Evolutionary conservation across 2,113 vertebrate genomes (phyloP), one percentile per base, ranked within the genome.

Genomic region (Oncorhynchus gorbuscha): DNA sequence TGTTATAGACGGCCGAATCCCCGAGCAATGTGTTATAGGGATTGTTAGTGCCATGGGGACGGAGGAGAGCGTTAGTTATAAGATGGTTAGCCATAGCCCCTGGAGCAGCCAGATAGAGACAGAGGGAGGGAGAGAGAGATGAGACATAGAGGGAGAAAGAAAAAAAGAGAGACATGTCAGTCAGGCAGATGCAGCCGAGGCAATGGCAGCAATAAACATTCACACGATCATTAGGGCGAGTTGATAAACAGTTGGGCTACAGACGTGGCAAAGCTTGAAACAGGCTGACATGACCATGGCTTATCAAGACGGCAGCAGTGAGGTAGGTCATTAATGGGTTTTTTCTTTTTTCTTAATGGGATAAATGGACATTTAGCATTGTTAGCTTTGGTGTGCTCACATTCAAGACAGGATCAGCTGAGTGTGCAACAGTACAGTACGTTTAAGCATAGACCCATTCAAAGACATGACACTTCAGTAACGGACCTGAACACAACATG

Each of bases 21-120:
- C 97, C 98, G 91, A 99, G 97, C 96, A 99, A 96, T 94, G 97
- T 99, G 92, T 99, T 99, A 98, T 99, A 99, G 93, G 97, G 98
- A 96, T 99, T 99, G 97, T 98, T 99, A 97, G 97, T 97, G 95
- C 96, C 96, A 96, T 99, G 97, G 95, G 97, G 96, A 95, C 98
- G 97, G 93, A 99, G 98, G 90, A 99, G 97, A 92, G 98, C 96
- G 95, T 97, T 99, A 96, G 97, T 97, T 95, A 99, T 98, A 95
- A 99, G 97, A 96, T 99, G 97, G 93, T 99, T 99, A 97, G 97
- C 97, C 97, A 99, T 98, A 95, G 95, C 96, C 96, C 97, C 98
- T 99, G 96, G 93, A 96, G 94, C 95, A 97, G 96, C 95, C 97
- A 94, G 79, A 76, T 22, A 74, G 49, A 64, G 35, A 74, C 74